These are phyloP conservation scores for Pyrrhia umbra DNA, from an alignment of 2,888 invertebrate genomes.

Conservation along the genomic window DNA sequence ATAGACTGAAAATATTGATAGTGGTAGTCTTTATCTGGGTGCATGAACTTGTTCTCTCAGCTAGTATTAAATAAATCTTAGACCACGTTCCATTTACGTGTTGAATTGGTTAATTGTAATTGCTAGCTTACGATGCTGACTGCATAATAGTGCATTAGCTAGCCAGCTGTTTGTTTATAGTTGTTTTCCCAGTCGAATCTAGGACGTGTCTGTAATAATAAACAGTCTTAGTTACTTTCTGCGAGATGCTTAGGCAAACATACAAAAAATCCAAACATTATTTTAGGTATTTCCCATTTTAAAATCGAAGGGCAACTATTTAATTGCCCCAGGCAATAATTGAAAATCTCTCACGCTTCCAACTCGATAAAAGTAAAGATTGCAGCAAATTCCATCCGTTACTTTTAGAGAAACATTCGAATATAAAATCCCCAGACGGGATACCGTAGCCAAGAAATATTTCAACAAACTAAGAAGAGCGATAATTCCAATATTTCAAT, in stretches of 20 bases:
- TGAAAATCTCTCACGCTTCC: neutral
- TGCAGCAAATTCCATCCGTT: neutral
- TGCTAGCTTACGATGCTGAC: neutral
- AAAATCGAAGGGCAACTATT: neutral
- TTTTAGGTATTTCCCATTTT: neutral
- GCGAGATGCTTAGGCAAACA: no score
- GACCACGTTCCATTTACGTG: conserved; percentile 18
- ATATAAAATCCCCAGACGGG: neutral
- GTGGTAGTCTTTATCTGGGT: no score
- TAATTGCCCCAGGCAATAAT: neutral
- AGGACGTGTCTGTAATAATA: conserved; percentile 20
- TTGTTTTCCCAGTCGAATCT: neutral
- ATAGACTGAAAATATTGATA: no score
- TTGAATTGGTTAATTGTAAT: conserved; percentile 18
- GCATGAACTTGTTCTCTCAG: no score
- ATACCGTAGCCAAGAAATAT: conserved; percentile 20
- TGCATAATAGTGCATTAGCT: conserved; percentile 20
- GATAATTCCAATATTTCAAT: conserved; percentile 59
- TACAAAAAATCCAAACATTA: neutral
- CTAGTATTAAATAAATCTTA: neutral
- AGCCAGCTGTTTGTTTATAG: conserved; percentile 1
- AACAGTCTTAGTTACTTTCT: neutral
- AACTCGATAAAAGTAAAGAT: conserved; percentile 2
- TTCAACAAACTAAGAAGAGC: conserved; percentile 22
- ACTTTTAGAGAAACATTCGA: neutral